Percentiles rank a stretch among this genome's conserved stretches.
Evolutionary conservation across 2,888 invertebrate species (phyloP).

Genomic region (Acronicta alni): DNA sequence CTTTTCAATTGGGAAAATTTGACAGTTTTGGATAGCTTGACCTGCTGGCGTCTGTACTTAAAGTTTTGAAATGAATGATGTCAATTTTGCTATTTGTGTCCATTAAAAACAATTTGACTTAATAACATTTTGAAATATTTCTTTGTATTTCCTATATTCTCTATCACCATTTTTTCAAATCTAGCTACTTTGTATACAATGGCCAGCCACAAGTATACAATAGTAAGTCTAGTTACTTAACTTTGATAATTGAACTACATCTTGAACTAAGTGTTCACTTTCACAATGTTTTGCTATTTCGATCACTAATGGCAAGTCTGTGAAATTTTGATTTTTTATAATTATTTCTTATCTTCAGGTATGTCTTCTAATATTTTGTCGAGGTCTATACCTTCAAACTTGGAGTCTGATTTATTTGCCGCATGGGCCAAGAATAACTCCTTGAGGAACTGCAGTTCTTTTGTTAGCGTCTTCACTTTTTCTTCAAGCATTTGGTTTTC

Average conservation of each 20-base stretch:
- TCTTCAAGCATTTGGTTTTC: conserved; percentile 95
- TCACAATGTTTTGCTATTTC: conserved; percentile 21
- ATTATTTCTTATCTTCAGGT: conserved; percentile 75
- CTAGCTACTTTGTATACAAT: not conserved
- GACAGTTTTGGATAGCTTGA: too few relatives aligned
- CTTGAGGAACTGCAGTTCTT: conserved; percentile 94
- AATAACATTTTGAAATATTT: not conserved
- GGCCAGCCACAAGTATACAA: conserved; percentile 1
- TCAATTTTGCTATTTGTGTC: too few relatives aligned
- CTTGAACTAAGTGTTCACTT: conserved; percentile 15
- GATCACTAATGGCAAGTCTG: conserved; percentile 32
- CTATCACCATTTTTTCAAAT: too few relatives aligned
- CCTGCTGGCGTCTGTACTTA: too few relatives aligned
- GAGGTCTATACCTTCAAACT: conserved; percentile 89
- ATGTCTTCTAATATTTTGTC: conserved; percentile 89
- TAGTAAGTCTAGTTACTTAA: not conserved
- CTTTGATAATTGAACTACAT: conserved; percentile 18
- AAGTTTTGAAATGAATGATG: too few relatives aligned
- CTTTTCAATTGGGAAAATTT: too few relatives aligned
- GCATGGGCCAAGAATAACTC: conserved; percentile 95
- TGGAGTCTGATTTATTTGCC: conserved; percentile 88
- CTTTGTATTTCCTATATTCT: too few relatives aligned
- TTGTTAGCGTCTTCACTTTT: conserved; percentile 94
- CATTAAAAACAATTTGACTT: not conserved
- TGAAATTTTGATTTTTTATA: conserved; percentile 22